Base-by-base conservation (phyloP, 35 echinoderm and acorn worm species). In the Apostichopus californicus region DNA sequence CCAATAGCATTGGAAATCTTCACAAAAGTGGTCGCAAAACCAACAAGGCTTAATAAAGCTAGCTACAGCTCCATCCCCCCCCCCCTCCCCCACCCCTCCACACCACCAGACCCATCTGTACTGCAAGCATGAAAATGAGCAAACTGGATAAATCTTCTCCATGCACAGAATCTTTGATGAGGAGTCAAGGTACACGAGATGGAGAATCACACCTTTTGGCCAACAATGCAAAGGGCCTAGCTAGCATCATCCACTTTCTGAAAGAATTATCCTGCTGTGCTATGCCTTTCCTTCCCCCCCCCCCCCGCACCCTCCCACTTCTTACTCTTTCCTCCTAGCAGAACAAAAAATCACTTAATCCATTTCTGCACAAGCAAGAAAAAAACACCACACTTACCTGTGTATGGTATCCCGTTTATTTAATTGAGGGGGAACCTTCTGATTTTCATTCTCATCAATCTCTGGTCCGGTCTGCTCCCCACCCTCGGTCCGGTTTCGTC, bases 341-440 rank as follows among this genome's bases (percentile, higher is more conserved):
- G 3, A 46, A 46, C 34, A 46, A 46, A 46, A 46, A 5, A 17
- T 68, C 64, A 10, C 64, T 68, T 11, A 68, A 9, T 11, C 11
- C 64, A 68, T 4, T 5, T 18, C 64, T 68, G 11, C 8, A 18
- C 64, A 68, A 18, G 11, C 11, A 5, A 1, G 18, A 18, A 14
- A 68, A 4, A 68, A 3, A 11, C 64, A 17, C 18, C 11, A 14
- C 5, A 11, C 78, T 4, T 24, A 87, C 86, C 86, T 87, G 22
- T 87, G 57, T 59, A 87, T 65, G 5, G 86, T 87, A 13, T 87
- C 86, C 18, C 64, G 59, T 71, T 57, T 87, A 66, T 52, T 87
- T 22, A 87, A 58, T 17, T 13, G 13, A 12, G 22, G 78, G 11
- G 86, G 61, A 18, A 20, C 60, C 20, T 59, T 13, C 5, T 65